Evolutionary conservation across 2,113 vertebrate genomes (phyloP).

Genomic region (Pholis gunnellus): DNA sequence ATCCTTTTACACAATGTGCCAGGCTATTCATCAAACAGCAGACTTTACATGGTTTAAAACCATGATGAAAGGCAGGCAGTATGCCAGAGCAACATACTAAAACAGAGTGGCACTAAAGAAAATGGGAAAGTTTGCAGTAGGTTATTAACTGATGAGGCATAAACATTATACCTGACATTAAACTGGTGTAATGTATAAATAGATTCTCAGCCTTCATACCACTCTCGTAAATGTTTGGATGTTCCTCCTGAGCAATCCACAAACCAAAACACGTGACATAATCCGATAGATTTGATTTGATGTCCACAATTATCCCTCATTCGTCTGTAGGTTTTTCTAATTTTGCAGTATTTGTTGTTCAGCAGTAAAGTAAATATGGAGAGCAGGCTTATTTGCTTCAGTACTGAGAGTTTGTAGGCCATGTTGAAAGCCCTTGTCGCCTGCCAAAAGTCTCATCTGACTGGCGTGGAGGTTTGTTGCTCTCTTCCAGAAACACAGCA

Average conservation of each 20-base stretch:
- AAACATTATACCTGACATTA: not conserved
- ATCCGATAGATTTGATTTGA: not conserved
- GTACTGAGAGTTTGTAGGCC: constrained; percentile 59
- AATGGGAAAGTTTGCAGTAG: not conserved
- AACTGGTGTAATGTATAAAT: not conserved
- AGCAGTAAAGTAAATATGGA: constrained; percentile 58
- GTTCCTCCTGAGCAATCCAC: not conserved
- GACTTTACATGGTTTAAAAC: not conserved
- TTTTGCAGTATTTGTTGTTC: constrained; percentile 52
- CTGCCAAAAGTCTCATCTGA: constrained; percentile 74
- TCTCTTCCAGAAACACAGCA: constrained; percentile 57
- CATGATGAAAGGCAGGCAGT: not conserved
- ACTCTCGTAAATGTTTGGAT: not conserved
- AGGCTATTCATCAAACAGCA: not conserved
- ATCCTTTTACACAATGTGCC: not conserved
- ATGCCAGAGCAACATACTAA: not conserved
- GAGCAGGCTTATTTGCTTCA: constrained; percentile 55
- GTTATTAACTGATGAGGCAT: not conserved
- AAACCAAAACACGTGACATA: not conserved
- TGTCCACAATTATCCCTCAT: not conserved
- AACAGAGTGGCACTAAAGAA: not conserved
- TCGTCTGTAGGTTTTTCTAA: not conserved
- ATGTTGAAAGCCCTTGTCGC: constrained; percentile 58
- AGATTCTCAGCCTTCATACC: not conserved
- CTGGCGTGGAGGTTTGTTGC: constrained; percentile 53